Evolutionary conservation across 2,888 invertebrate genomes (phyloP).

Genomic region (Bibio marci): DNA sequence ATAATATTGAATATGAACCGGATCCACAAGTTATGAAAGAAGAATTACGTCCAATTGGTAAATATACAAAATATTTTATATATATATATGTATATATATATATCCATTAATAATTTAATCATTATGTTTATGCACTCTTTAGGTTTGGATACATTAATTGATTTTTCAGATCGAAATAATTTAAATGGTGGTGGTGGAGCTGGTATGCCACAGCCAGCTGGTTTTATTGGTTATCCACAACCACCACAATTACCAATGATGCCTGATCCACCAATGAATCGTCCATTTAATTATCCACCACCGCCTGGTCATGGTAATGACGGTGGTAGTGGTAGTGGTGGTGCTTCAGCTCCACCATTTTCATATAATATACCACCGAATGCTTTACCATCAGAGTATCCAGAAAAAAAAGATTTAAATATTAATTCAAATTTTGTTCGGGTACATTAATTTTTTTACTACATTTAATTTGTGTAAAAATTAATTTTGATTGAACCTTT

Average conservation of each 20-base stretch:
- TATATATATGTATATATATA: no score
- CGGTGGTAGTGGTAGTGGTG: slow-evolving; percentile 32
- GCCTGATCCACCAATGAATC: slow-evolving; percentile 33
- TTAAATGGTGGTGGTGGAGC: slow-evolving; percentile 30
- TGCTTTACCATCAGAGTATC: slow-evolving; percentile 15
- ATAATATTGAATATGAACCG: slow-evolving; percentile 86
- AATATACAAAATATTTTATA: slow-evolving; percentile 4
- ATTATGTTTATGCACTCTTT: background rate
- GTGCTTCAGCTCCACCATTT: slow-evolving; percentile 21
- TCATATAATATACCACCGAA: slow-evolving; percentile 50
- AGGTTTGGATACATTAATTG: slow-evolving; percentile 50
- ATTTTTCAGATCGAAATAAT: slow-evolving; percentile 44
- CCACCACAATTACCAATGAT: slow-evolving; percentile 44
- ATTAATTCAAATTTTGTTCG: slow-evolving; percentile 38
- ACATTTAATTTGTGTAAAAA: background rate
- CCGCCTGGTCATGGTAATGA: slow-evolving; percentile 10
- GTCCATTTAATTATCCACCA: slow-evolving; percentile 47
- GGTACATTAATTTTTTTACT: slow-evolving; percentile 19
- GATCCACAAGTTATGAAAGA: slow-evolving; percentile 82
- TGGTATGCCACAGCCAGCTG: slow-evolving; percentile 50
- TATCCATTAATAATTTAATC: slow-evolving; percentile 6
- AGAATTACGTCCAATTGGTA: slow-evolving; percentile 32
- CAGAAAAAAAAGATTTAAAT: slow-evolving; percentile 44
- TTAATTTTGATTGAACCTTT: background rate
- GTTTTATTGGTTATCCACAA: slow-evolving; percentile 67